Conservation (phyloP, 2,113 vertebrate species). For the Castor canadensis region DNA sequence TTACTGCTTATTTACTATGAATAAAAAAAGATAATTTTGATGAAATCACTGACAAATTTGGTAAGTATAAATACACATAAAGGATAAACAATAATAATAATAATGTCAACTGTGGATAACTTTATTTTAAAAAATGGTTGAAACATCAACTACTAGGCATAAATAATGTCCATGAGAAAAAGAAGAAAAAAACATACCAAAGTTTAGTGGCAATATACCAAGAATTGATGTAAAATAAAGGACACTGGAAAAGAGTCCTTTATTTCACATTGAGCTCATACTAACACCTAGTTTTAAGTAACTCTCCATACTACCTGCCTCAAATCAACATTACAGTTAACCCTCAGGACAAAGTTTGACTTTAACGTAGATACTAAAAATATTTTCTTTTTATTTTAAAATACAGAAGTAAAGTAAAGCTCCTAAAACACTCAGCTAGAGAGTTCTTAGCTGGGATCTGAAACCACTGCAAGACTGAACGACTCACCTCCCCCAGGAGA, state of each 20-base stretch:
- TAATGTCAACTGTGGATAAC: background rate
- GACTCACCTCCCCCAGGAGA: too few relatives aligned
- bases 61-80: background rate
- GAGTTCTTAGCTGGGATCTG: background rate
- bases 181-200: background rate
- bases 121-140: background rate
- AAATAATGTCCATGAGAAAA: background rate
- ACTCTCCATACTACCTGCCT: background rate
- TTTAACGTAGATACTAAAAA: background rate
- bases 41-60: background rate
- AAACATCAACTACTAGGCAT: background rate
- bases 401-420: background rate
- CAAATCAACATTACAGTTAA: background rate
- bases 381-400: background rate
- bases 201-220: background rate
- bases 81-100: background rate
- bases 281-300: background rate
- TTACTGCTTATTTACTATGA: background rate
- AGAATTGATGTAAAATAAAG: background rate
- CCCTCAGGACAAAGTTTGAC: background rate
- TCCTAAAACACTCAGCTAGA: background rate
- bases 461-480: fast-evolving
- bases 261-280: background rate
- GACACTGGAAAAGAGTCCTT: background rate
- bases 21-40: background rate